These are phyloP conservation scores for Brotogeris chrysoptera DNA, from an alignment of 2,797 vertebrate genomes.

Conservation along the genomic window DNA sequence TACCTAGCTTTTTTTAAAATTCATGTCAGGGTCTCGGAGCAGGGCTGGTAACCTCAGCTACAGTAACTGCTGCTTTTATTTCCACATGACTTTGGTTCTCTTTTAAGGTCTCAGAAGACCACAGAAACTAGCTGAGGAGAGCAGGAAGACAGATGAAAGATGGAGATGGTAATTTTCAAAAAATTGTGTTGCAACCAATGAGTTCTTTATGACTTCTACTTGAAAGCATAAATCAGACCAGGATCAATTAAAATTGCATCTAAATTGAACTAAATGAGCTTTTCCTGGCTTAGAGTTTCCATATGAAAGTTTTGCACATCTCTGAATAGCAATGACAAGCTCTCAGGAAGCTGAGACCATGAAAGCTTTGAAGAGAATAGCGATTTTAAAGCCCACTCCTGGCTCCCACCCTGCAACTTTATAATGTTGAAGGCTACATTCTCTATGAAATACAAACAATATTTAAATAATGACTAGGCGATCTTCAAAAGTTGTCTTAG, in stretches of 20 bases:
- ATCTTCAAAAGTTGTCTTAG: neutral
- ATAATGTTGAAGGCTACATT: neutral
- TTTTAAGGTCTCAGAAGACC: conserved; percentile 41
- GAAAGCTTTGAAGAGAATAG: neutral
- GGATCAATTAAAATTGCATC: conserved; percentile 49
- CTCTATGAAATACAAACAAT: neutral
- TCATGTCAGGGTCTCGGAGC: conserved; percentile 12
- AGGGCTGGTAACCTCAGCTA: neutral
- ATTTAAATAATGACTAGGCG: neutral
- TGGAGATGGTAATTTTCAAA: conserved; percentile 14
- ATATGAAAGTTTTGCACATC: conserved; percentile 14
- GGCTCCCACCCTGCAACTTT: neutral
- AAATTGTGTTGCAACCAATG: neutral
- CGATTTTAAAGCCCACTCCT: neutral
- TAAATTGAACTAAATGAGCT: conserved; percentile 12
- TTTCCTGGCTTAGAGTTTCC: neutral
- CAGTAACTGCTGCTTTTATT: conserved; percentile 46
- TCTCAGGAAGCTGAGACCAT: neutral
- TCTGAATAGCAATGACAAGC: conserved; percentile 50
- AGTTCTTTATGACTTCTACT: conserved; percentile 11
- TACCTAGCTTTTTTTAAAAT: conserved; percentile 18
- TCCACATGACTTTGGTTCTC: neutral
- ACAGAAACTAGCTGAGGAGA: conserved; percentile 7
- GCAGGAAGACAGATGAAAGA: conserved; percentile 55
- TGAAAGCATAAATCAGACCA: conserved; percentile 32